Percentiles rank a stretch among this genome's conserved stretches.
These are phyloP conservation scores for Ferdinandea cuprea DNA, from an alignment of 2,888 invertebrate species.

Conservation along the genomic window DNA sequence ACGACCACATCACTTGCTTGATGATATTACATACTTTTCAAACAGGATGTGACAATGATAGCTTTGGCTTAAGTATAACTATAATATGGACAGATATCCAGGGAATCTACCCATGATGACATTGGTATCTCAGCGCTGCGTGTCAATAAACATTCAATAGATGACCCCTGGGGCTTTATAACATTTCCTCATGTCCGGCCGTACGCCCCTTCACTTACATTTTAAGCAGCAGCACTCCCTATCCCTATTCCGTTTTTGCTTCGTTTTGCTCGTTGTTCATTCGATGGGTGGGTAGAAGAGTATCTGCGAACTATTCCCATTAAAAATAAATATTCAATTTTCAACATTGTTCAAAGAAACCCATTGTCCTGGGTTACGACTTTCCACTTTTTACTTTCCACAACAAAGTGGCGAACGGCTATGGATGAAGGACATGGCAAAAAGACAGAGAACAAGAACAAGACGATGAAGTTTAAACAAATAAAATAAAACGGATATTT, in stretches of 20 bases:
- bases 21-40: background rate
- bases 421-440: background rate
- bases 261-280: background rate
- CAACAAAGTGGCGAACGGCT: conserved; percentile 2
- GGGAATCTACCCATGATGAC: conserved; percentile 19
- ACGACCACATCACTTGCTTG: too few relatives aligned
- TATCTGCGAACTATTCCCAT: conserved; percentile 68
- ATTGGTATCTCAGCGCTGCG: conserved; percentile 11
- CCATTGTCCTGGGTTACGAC: background rate
- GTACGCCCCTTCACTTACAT: background rate
- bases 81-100: conserved; percentile 37
- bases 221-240: background rate
- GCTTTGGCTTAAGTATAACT: conserved; percentile 12
- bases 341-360: conserved; percentile 39
- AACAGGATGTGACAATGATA: too few relatives aligned
- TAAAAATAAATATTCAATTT: conserved; percentile 69
- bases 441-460: background rate
- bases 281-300: conserved; percentile 10
- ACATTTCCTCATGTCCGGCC: background rate
- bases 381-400: background rate
- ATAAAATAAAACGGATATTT: conserved; percentile 9
- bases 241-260: background rate
- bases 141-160: conserved; percentile 23
- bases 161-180: conserved; percentile 6
- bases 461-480: too few relatives aligned